Evolutionary conservation across 2,888 invertebrate species (phyloP).

Genomic region (Salticus scenicus): DNA sequence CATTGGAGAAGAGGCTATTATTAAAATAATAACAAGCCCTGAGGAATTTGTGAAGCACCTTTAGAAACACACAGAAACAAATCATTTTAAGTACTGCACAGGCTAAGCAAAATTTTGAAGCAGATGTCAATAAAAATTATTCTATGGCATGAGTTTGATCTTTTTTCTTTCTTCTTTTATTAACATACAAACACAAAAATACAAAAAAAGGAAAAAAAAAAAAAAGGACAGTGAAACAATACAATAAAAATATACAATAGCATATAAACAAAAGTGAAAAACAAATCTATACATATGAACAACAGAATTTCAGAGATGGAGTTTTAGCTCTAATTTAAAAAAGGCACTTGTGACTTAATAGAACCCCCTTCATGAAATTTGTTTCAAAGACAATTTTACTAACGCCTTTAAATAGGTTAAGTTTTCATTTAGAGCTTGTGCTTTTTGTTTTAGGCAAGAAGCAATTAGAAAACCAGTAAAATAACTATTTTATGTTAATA

Average conservation of each 20-base stretch:
- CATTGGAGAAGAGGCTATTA: constrained; percentile 10
- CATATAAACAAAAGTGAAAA: constrained; percentile 43
- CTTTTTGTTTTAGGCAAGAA: no score
- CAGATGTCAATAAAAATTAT: neutral
- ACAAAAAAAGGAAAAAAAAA: no score
- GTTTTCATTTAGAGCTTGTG: no score
- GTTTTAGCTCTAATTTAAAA: constrained; percentile 16
- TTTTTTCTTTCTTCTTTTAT: constrained; percentile 5
- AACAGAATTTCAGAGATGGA: neutral
- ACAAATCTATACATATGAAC: constrained; percentile 49
- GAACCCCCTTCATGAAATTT: neutral
- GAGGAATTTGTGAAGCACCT: constrained; percentile 40
- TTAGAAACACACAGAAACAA: constrained; percentile 23
- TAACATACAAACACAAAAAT: constrained; percentile 45
- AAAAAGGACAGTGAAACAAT: neutral
- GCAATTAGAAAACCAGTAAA: no score
- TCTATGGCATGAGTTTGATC: constrained; percentile 35
- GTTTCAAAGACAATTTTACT: no score
- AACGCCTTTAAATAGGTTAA: no score
- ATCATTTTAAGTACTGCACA: neutral
- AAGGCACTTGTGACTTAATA: constrained; percentile 3
- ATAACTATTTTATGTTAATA: no score
- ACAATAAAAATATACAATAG: constrained; percentile 45
- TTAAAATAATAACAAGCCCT: constrained; percentile 33
- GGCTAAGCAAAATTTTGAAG: constrained; percentile 15